Conservation (phyloP, 2,113 vertebrate species). For the Neofelis nebulosa region DNA sequence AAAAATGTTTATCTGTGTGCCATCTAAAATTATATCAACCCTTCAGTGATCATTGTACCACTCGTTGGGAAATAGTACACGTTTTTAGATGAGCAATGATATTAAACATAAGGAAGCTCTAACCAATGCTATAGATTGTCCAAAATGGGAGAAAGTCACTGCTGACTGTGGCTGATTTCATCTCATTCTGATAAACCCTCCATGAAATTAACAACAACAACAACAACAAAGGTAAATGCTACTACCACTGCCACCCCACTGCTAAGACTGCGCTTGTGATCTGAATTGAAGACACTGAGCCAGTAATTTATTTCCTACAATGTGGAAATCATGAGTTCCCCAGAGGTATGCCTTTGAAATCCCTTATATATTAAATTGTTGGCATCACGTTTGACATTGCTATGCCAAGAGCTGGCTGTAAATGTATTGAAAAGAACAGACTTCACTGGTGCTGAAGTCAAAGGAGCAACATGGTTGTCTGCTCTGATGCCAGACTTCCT, state of each 20-base stretch:
- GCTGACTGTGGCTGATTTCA: not conserved
- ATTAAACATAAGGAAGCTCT: not conserved
- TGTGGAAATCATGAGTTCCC: conserved; percentile 53
- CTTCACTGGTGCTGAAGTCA: not conserved
- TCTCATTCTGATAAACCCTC: not conserved
- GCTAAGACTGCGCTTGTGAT: conserved; percentile 55
- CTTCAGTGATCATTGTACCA: not conserved
- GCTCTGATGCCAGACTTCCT: not conserved
- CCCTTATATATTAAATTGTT: conserved; percentile 29
- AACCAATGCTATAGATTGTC: no score
- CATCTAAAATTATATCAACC: not conserved
- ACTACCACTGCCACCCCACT: conserved; percentile 44
- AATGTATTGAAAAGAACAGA: not conserved
- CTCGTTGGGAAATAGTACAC: not conserved
- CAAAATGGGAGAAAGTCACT: not conserved
- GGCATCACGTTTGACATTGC: not conserved
- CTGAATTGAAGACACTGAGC: conserved; percentile 55
- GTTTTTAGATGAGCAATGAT: not conserved
- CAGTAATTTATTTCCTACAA: conserved; percentile 31
- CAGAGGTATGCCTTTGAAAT: conserved; percentile 52
- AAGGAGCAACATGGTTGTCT: not conserved
- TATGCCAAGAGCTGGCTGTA: conserved; percentile 40
- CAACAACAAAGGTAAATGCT: not conserved
- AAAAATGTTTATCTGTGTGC: not conserved
- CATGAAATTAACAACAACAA: not conserved